Evolutionary conservation across 2,113 vertebrate genomes (phyloP), one percentile per base, ranked within the genome.

Genomic region (Corydoras maculifer): DNA sequence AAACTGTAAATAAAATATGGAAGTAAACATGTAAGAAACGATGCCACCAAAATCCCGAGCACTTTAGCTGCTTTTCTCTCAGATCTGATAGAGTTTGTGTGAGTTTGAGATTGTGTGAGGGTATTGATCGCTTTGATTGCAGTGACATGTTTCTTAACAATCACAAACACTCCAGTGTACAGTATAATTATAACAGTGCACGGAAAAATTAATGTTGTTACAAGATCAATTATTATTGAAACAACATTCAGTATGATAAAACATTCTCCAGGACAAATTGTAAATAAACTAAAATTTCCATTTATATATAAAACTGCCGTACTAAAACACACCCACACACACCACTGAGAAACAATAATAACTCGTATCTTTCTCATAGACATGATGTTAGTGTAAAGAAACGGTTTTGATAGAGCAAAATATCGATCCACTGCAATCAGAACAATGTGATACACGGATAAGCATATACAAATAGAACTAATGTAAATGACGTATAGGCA

Each of bases 101-200:
- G 31, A 65, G 18, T 43, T 43, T 43, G 35, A 43, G 35, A 2
- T 4, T 18, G 48, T 8, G 58, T 61, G 3, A 60, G 48, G 60
- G 4, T 29, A n/a, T 69, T 69, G 29, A 73, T 18, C n/a, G 53
- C 43, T 57, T 14, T 32, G n/a, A 77, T 91, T 49, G 83, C 86
- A 63, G 61, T 68, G 11, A 71, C 78, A 31, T 79, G 78, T 74
- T 66, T 79, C 62, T 55, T 76, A 9, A 68, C 78, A 5, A 79
- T 72, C 9, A 69, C 2, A 58, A 76, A 79, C 4, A 76, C 62
- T 53, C 73, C 35, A 43, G 48, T n/a, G 51, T 73, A 76, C 31
- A 75, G 54, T 50, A 68, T 53, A 2, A 75, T 10, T 58, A 79
- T 79, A 9, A 73, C 35, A 66, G 74, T 48, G 57, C 55, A 68